These are phyloP conservation scores for Ischnura elegans DNA, from an alignment of 2,888 invertebrate species.

Conservation along the genomic window DNA sequence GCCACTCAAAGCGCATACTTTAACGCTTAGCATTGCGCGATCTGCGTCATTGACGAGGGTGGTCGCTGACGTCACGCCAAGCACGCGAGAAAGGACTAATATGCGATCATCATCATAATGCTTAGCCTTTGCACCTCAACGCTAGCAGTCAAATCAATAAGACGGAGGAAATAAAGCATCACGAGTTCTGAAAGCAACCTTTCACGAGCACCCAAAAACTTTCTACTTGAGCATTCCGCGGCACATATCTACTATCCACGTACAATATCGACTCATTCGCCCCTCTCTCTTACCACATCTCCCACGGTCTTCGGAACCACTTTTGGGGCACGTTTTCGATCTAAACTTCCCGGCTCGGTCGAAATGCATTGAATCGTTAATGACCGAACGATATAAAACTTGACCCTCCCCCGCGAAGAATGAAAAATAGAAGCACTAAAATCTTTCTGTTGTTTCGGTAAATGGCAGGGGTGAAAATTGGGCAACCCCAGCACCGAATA, in stretches of 20 bases:
- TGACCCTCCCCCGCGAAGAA: background rate
- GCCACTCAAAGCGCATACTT: background rate
- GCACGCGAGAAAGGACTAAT: background rate
- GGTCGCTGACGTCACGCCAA: slow-evolving; percentile 25
- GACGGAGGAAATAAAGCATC: background rate
- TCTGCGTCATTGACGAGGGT: slow-evolving; percentile 4
- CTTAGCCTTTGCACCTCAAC: slow-evolving; percentile 21
- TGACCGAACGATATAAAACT: background rate
- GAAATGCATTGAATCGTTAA: background rate
- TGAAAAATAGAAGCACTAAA: background rate
- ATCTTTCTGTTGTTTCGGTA: background rate
- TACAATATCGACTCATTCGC: background rate
- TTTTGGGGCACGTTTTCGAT: background rate
- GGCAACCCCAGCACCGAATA: background rate
- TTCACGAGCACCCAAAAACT: background rate
- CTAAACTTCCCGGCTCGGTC: background rate
- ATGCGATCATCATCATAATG: background rate
- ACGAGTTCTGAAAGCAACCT: background rate
- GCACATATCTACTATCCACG: background rate
- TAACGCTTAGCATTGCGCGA: background rate
- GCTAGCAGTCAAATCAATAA: background rate
- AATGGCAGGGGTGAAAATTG: background rate
- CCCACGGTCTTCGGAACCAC: background rate
- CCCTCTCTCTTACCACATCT: background rate
- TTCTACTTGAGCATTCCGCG: background rate